These are phyloP conservation scores for Drosophila leontia DNA, from an alignment of 1,140 invertebrate genomes.

Conservation along the genomic window DNA sequence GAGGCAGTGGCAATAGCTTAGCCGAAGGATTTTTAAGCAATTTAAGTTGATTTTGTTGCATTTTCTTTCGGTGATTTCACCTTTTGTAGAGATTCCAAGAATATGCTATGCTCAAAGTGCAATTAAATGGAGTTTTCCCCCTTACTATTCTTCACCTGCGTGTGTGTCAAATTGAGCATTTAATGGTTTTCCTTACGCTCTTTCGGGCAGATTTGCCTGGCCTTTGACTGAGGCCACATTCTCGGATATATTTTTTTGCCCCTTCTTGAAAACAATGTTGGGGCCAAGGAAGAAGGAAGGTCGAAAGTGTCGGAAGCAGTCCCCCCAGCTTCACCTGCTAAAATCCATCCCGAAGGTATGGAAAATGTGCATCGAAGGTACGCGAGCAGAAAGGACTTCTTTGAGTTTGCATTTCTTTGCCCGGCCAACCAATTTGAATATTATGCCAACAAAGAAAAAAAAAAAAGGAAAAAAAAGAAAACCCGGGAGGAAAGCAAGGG, in stretches of 20 bases:
- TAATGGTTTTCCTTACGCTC: conserved; percentile 69
- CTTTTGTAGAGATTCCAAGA: not conserved
- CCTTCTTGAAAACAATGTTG: conserved; percentile 27
- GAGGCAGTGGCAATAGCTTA: not conserved
- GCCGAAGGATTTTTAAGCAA: not conserved
- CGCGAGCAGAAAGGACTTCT: conserved; percentile 46
- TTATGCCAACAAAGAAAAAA: conserved; percentile 45
- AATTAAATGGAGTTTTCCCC: conserved; percentile 28
- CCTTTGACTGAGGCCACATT: conserved; percentile 25
- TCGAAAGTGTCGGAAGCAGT: conserved; percentile 46
- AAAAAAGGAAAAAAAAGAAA: conserved; percentile 10
- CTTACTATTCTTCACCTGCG: not conserved
- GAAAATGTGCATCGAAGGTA: conserved; percentile 40
- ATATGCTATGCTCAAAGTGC: conserved; percentile 16
- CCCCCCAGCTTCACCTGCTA: not conserved
- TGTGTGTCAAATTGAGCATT: conserved; percentile 60
- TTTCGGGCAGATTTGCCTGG: conserved; percentile 36
- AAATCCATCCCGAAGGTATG: conserved; percentile 21
- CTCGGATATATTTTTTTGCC: conserved; percentile 7
- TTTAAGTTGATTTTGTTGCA: conserved; percentile 1
- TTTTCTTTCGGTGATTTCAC: not conserved
- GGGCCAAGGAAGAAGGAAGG: not conserved
- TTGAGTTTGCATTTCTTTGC: conserved; percentile 82
- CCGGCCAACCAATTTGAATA: conserved; percentile 76
- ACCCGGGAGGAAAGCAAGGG: not conserved